Conservation (phyloP, 2,113 vertebrate species). For the Garra rufa region DNA sequence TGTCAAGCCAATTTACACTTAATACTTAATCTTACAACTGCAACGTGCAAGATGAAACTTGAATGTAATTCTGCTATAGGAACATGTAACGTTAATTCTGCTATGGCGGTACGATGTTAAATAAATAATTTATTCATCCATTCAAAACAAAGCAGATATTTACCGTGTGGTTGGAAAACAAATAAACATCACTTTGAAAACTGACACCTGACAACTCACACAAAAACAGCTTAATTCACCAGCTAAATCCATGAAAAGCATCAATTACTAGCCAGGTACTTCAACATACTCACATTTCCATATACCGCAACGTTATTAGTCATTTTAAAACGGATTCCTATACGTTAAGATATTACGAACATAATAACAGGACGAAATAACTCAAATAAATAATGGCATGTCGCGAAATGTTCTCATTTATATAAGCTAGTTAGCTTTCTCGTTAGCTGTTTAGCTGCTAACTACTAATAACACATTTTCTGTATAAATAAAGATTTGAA, state of each 20-base stretch:
- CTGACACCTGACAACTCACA: constrained; percentile 11
- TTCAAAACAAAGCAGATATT: constrained; percentile 1
- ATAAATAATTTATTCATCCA: neutral
- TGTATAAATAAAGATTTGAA: neutral
- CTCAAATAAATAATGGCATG: neutral
- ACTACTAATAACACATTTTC: constrained; percentile 2
- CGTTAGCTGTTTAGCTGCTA: constrained; percentile 27
- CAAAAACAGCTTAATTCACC: constrained; percentile 19
- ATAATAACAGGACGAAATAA: neutral
- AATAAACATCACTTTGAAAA: neutral
- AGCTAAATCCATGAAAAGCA: constrained; percentile 15
- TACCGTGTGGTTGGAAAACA: neutral
- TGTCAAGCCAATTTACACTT: neutral
- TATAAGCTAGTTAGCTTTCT: neutral
- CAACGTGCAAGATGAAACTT: neutral
- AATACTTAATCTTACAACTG: neutral
- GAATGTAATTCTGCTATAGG: neutral
- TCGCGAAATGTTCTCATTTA: constrained; percentile 7
- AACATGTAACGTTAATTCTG: neutral
- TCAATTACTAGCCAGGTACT: constrained; percentile 11
- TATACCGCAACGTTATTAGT: neutral
- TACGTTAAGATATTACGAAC: neutral
- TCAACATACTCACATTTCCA: neutral
- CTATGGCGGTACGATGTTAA: neutral
- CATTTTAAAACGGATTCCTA: neutral